Base-by-base conservation (phyloP, 2,888 invertebrate genomes). In the Phyto melanocephala region DNA sequence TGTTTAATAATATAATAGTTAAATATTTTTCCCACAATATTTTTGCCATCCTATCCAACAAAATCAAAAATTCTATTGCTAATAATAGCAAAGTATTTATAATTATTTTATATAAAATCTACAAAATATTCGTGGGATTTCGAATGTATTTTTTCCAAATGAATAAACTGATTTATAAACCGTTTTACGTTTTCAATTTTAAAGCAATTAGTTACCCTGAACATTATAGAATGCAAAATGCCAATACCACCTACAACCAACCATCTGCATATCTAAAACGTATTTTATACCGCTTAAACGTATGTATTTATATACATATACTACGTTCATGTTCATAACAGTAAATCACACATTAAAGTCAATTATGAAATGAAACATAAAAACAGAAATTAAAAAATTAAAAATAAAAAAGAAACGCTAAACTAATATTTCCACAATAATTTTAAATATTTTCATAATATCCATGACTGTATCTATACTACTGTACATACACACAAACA, bases 151-250 rank as follows among this genome's bases (percentile, higher is more conserved):
- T 5, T 68, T 75, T 80, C 75, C 80, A 70, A 68, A 33, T 63
- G 75, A 80, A 63, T 52, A 68, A 68, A 60, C 50, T 58, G 17
- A 75, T 80, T 50, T 58, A 20, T 22, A 72, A 40, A 50, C 28
- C 50, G 15, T 22, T 0, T n/a, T 22, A 15, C 20, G 33, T 72
- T 63, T 76, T 62, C 40, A 67, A 71, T 54, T 81, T 81, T 40
- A 62, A 81, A 77, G 56, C 81, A 81, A 81, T 82, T 82, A 75
- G 70, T 68, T 72, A 33, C 35, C 47, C 42, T 70, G 24, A 75
- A 58, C 10, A 33, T 28, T 22, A 28, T 40, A 15, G 33, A 58
- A 40, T 50, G 17, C 47, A 15, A 40, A 58, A 50, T 60, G 17
- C 20, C n/a, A 13, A 42, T 33, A 24, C 35, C 50, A 22, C n/a